Percentiles rank a stretch among this genome's conserved stretches.
These are phyloP conservation scores for Phlogophora meticulosa DNA, from an alignment of 2,888 invertebrate genomes.

Conservation along the genomic window DNA sequence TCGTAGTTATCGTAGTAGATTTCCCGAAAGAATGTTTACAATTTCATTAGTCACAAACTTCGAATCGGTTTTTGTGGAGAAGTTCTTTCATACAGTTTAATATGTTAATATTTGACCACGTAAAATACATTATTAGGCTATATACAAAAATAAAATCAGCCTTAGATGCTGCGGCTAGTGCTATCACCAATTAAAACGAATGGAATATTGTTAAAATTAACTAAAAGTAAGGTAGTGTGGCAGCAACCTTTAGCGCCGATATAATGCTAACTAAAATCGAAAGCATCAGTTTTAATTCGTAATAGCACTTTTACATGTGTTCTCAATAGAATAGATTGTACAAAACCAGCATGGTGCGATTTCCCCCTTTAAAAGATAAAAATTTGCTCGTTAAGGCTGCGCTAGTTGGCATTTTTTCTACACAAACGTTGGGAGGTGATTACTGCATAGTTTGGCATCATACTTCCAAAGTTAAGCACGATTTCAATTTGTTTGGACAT, in stretches of 20 bases:
- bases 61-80: neutral
- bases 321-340: neutral
- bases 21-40: neutral
- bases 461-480: too few relatives aligned
- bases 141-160: constrained; percentile 24
- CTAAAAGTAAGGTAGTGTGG: neutral
- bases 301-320: constrained; percentile 18
- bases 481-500: too few relatives aligned
- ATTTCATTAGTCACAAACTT: neutral
- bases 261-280: constrained; percentile 3
- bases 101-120: constrained; percentile 21
- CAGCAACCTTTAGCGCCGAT: neutral
- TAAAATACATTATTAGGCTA: constrained; percentile 27
- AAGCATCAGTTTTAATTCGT: constrained; percentile 26
- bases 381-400: too few relatives aligned
- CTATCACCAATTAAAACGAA: constrained; percentile 35
- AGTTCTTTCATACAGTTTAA: neutral
- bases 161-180: constrained; percentile 13
- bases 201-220: constrained; percentile 6
- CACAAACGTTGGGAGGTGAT: too few relatives aligned
- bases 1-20: constrained; percentile 21
- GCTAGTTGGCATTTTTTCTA: too few relatives aligned
- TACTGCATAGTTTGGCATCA: too few relatives aligned
- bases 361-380: neutral
- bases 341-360: neutral